These are phyloP conservation scores for Aphidius ervi DNA, from an alignment of 1,140 invertebrate species.

Conservation along the genomic window DNA sequence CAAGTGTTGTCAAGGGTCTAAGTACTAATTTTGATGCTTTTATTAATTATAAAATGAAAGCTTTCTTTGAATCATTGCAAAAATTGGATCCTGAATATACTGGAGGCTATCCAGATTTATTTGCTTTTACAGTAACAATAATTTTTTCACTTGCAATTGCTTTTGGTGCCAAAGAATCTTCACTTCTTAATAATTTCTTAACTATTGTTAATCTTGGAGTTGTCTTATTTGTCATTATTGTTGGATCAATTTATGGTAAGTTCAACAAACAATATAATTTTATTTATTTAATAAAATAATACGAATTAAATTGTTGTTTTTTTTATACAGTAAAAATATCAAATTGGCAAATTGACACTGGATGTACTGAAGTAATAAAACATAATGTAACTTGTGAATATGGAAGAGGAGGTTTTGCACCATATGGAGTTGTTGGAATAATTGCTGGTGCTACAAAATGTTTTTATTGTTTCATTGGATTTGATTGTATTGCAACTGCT, in stretches of 20 bases:
- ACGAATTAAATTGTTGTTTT: no score
- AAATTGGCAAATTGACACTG: no score
- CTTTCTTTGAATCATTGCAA: slow-evolving; percentile 56
- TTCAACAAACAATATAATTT: not conserved
- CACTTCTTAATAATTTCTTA: slow-evolving; percentile 85
- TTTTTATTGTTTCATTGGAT: slow-evolving; percentile 86
- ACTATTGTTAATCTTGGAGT: slow-evolving; percentile 81
- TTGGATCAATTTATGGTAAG: not conserved
- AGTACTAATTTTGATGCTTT: slow-evolving; percentile 85
- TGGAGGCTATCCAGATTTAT: slow-evolving; percentile 74
- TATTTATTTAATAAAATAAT: no score
- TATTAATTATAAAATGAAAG: slow-evolving; percentile 68
- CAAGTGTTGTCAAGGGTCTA: slow-evolving; percentile 87
- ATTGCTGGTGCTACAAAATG: slow-evolving; percentile 78
- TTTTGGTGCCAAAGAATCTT: slow-evolving; percentile 84
- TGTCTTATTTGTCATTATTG: slow-evolving; percentile 75
- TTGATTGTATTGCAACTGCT: slow-evolving; percentile 82
- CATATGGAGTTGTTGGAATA: slow-evolving; percentile 74
- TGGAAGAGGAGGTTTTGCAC: slow-evolving; percentile 63
- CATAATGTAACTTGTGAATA: not conserved
- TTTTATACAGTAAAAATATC: no score
- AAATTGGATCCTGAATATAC: slow-evolving; percentile 68
- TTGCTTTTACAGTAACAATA: slow-evolving; percentile 68
- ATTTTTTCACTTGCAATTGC: slow-evolving; percentile 66
- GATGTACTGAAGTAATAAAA: no score